phyloP scores from a whole-genome alignment of 1,140 invertebrate genomes.

The Lepidurus arcticus region DNA sequence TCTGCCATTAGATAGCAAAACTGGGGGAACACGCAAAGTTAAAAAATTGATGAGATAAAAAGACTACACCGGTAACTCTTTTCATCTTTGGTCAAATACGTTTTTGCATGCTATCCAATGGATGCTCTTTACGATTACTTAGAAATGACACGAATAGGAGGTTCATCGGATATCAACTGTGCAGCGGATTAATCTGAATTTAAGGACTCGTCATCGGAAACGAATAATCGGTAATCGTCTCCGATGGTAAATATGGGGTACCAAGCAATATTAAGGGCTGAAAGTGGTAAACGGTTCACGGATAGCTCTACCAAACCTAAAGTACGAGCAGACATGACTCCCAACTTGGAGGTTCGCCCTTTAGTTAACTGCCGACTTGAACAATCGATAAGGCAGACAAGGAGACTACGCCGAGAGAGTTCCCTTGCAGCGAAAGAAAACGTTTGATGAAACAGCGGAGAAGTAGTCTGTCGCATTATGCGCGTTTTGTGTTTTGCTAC shows the following conservation, averaged over 20 bases:
- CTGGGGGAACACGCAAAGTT: not conserved
- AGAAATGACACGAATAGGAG: not conserved
- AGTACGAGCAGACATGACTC: constrained; percentile 69
- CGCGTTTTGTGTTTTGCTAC: constrained; percentile 85
- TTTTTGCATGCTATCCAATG: not conserved
- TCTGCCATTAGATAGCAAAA: not conserved
- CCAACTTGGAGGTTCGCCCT: not conserved
- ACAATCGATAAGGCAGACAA: not conserved
- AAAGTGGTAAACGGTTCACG: constrained; percentile 68
- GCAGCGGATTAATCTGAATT: not conserved
- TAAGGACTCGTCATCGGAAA: not conserved
- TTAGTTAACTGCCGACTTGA: not conserved
- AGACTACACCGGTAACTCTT: not conserved
- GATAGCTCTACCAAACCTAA: constrained; percentile 78
- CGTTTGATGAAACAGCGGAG: constrained; percentile 79
- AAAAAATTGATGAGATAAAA: not conserved
- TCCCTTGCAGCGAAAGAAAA: constrained; percentile 79
- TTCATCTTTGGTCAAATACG: not conserved
- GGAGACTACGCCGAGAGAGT: constrained; percentile 16
- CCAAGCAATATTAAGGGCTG: constrained; percentile 73
- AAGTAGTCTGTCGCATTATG: constrained; percentile 65
- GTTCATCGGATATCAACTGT: not conserved
- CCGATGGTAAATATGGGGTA: constrained; percentile 51
- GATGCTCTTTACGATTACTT: not conserved
- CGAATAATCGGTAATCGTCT: not conserved